Conservation (phyloP, 2,888 invertebrate genomes). For the Pyrochroa serraticornis region DNA sequence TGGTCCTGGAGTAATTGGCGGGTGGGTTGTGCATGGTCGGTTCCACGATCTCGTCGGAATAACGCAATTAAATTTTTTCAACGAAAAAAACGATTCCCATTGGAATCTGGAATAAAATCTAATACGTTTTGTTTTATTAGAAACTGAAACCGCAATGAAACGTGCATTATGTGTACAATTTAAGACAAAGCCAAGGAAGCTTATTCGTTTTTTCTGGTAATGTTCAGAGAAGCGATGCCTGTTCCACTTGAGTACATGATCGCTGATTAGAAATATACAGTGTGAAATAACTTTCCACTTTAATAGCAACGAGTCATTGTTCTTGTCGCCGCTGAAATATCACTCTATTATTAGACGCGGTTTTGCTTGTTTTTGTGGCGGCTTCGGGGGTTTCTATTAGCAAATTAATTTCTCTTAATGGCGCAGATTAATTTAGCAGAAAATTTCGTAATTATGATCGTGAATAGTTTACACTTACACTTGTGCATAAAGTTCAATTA, state of each 20-base stretch:
- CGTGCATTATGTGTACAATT: slow-evolving; percentile 52
- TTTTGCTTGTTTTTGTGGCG: slow-evolving; percentile 3
- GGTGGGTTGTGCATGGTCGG: background rate
- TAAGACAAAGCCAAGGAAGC: slow-evolving; percentile 45
- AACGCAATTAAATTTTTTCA: slow-evolving; percentile 21
- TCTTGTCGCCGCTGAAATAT: slow-evolving; percentile 12
- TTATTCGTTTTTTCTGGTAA: slow-evolving; percentile 30
- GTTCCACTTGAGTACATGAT: slow-evolving; percentile 51
- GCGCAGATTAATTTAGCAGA: background rate
- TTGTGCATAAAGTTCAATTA: no score
- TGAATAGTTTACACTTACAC: background rate
- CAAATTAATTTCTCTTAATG: slow-evolving; percentile 5
- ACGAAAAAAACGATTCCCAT: slow-evolving; percentile 23
- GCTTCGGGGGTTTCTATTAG: background rate
- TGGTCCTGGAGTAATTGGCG: slow-evolving; percentile 5
- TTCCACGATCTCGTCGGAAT: slow-evolving; percentile 11
- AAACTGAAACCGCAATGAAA: slow-evolving; percentile 48
- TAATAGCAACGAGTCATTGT: slow-evolving; percentile 29
- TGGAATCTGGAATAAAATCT: slow-evolving; percentile 30
- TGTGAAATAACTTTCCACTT: slow-evolving; percentile 36
- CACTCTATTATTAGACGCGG: background rate
- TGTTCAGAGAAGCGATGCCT: slow-evolving; percentile 40
- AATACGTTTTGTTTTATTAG: slow-evolving; percentile 37
- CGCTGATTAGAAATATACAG: slow-evolving; percentile 44
- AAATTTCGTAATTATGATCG: background rate